A percentile compares a stretch with the other conserved stretches of the same genome.
Conservation (phyloP, 2,113 vertebrate genomes). For the Eulemur macaco region DNA sequence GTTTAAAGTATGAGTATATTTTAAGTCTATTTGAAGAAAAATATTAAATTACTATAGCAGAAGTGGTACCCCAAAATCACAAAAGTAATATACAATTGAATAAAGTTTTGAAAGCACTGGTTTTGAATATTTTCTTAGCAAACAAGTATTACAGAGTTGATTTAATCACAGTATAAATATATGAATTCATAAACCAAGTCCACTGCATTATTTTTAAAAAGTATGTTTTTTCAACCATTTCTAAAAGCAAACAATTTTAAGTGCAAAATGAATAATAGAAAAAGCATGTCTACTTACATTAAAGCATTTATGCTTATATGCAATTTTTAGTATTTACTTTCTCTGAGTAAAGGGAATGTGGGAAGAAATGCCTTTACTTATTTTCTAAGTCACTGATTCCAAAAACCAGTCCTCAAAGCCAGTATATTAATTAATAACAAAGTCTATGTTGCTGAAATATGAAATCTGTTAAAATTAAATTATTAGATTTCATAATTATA, state of each 20-base stretch:
- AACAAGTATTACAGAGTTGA: not conserved
- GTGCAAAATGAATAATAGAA: not conserved
- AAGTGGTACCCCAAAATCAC: not conserved
- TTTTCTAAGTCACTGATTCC: not conserved
- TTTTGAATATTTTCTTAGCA: not conserved
- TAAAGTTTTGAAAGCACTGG: not conserved
- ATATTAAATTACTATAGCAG: not conserved
- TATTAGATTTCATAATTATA: not conserved
- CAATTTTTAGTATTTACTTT: not conserved
- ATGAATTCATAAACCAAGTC: conserved; percentile 25
- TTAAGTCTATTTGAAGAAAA: conserved; percentile 24
- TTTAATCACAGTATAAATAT: not conserved
- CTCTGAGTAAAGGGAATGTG: not conserved
- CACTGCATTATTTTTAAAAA: conserved; percentile 15
- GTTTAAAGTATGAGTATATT: conserved; percentile 10
- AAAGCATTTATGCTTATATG: not conserved
- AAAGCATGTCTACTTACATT: not conserved
- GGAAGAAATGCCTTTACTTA: not conserved
- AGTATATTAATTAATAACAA: not conserved
- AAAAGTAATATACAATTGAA: not conserved
- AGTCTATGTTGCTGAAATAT: not conserved
- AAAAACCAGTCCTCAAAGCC: not conserved
- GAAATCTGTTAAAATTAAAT: conserved; percentile 43
- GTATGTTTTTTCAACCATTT: not conserved
- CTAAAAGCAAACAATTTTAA: conserved; percentile 36